Base-by-base conservation (phyloP, 2,113 vertebrate genomes). In the Aptenodytes forsteri region DNA sequence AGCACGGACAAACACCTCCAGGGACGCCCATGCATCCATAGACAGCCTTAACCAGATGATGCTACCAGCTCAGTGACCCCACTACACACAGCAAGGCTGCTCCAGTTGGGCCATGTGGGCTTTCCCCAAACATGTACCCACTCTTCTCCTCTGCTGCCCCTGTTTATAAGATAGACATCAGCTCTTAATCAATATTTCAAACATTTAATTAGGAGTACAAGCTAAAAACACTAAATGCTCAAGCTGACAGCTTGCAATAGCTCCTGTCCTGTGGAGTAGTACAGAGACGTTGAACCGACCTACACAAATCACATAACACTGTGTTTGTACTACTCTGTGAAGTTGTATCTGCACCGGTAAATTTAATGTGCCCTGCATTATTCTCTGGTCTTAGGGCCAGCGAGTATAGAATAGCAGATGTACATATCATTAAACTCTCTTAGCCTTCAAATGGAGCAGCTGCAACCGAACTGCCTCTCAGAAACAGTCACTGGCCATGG, bases 21-120 rank as follows among this genome's bases (percentile, higher is more conserved):
- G 59, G 52, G 52, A 22, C 0, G 1, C 19, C n/a, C 1, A 0
- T 23, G 13, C 27, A 30, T 26, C 55, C 16, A 7, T 1, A 62
- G n/a, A 13, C 13, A 80, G 29, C 42, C 36, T 81, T 50, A 46
- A 58, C 23, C 42, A 64, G 69, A 81, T 29, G 73, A 10, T 75
- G 83, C 26, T 78, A 34, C 40, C 66, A 55, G 26, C n/a, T 86
- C 46, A 58, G 44, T 1, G 2, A 76, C 44, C 62, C 17, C 66
- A 26, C 26, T 50, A 46, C 23, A 4, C 20, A 13, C 30, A 67
- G 13, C 46, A 40, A 38, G 14, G 20, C 47, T 38, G 22, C 12
- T 30, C 17, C 40, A 38, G 16, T 11, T 11, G 27, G 12, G 29
- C 64, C 56, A 13, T 30, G 55, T 34, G 71, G 71, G 47, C 52